Conservation (phyloP, 2,797 vertebrate genomes). For the Platalea minor region DNA sequence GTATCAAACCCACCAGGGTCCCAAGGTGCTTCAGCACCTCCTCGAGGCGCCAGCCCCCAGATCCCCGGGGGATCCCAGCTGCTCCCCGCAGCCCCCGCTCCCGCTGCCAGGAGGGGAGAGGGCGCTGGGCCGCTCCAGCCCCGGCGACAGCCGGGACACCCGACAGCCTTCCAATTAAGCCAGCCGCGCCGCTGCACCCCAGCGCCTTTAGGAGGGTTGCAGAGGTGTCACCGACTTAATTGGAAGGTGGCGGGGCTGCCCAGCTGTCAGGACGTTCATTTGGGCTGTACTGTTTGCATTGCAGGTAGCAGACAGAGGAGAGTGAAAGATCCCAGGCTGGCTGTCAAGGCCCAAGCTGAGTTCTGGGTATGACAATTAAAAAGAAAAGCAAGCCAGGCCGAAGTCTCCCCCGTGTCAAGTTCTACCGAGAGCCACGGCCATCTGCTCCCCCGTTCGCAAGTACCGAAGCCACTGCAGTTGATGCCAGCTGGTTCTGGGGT, state of each 20-base stretch:
- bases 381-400: not conserved
- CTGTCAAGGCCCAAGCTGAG: not conserved
- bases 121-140: not conserved
- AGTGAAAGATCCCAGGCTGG: not conserved
- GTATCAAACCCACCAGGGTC: not conserved
- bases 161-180: not conserved
- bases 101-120: not conserved
- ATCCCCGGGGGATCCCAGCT: not conserved
- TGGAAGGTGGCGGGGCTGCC: not conserved
- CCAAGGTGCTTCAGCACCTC: not conserved
- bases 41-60: not conserved
- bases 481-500: conserved; percentile 10
- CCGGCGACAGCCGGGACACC: not conserved
- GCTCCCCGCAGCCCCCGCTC: rapidly evolving
- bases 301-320: not conserved
- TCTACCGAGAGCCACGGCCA: not conserved
- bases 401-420: not conserved
- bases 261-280: not conserved
- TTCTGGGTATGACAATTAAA: not conserved
- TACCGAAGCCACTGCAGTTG: not conserved
- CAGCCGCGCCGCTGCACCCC: not conserved
- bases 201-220: not conserved
- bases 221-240: conserved; percentile 38
- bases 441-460: conserved; percentile 1
- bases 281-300: not conserved